These are phyloP conservation scores for Sceloporus tristichus DNA, from an alignment of 2,113 vertebrate genomes.

Conservation along the genomic window DNA sequence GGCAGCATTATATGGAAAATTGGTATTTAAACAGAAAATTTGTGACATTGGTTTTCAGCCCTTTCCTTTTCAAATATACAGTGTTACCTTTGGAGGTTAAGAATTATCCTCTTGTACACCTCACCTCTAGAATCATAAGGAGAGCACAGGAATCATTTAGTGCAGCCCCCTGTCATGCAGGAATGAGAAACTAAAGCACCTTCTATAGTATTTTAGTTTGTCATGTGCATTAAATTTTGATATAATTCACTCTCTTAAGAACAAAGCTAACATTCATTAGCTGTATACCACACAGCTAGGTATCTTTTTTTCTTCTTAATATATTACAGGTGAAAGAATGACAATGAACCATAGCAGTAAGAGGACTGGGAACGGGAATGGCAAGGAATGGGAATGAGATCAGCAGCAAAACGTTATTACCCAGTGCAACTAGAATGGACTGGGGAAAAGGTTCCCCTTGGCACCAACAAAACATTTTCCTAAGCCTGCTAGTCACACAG, in stretches of 20 bases:
- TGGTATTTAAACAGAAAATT: slow-evolving; percentile 42
- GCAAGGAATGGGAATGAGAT: not conserved
- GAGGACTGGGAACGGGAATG: too few species aligned
- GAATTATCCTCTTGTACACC: not conserved
- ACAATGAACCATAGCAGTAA: not conserved
- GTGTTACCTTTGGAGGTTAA: not conserved
- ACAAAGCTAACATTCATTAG: not conserved
- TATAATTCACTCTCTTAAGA: not conserved
- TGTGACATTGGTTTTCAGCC: not conserved
- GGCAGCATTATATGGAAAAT: slow-evolving; percentile 12
- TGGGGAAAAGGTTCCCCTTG: not conserved
- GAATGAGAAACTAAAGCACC: too few species aligned
- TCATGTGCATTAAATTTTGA: not conserved
- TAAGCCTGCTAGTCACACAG: not conserved
- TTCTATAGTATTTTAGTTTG: not conserved
- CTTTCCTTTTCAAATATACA: slow-evolving; percentile 40
- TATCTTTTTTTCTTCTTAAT: not conserved
- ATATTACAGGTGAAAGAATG: not conserved
- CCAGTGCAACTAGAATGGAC: not conserved
- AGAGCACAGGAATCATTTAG: too few species aligned
- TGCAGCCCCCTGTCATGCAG: too few species aligned
- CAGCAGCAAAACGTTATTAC: not conserved
- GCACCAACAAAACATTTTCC: not conserved
- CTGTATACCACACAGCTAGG: not conserved
- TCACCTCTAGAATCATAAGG: too few species aligned